phyloP scores from a whole-genome alignment of 2,113 vertebrate genomes.

The Tenebrosternarchus preto region DNA sequence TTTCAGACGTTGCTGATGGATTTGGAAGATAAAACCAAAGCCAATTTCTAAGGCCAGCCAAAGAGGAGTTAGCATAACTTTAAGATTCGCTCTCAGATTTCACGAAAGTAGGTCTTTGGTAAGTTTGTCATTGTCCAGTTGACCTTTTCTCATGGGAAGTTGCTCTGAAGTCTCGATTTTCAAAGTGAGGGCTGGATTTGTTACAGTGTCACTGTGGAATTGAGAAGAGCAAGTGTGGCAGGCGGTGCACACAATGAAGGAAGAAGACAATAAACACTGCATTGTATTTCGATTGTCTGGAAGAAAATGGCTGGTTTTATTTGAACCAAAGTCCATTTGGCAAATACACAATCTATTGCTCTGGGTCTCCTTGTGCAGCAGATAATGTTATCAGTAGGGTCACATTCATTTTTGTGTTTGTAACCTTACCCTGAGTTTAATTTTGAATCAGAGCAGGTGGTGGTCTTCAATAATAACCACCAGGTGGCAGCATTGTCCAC shows the following conservation, averaged over 20 bases:
- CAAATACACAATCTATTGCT: no score
- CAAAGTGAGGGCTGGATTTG: not conserved
- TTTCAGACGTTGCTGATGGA: not conserved
- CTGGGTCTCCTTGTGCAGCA: not conserved
- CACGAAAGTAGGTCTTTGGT: no score
- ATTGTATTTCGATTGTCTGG: not conserved
- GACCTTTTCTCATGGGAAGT: not conserved
- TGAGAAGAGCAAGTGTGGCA: conserved; percentile 4
- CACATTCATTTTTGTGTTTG: not conserved
- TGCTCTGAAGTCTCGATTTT: not conserved
- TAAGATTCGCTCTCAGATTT: no score
- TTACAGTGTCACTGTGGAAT: not conserved
- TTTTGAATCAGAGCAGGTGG: not conserved
- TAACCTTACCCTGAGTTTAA: not conserved
- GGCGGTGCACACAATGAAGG: not conserved
- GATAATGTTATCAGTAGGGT: no score
- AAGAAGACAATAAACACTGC: not conserved
- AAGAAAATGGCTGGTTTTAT: not conserved
- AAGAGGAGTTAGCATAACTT: not conserved
- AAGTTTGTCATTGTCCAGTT: not conserved
- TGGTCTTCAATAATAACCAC: not conserved
- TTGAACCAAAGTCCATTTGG: not conserved
- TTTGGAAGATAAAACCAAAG: not conserved
- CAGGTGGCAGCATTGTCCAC: conserved; percentile 34
- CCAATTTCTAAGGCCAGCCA: not conserved